phyloP scores from a whole-genome alignment of 2,888 invertebrate genomes.

The Pammene aurita region DNA sequence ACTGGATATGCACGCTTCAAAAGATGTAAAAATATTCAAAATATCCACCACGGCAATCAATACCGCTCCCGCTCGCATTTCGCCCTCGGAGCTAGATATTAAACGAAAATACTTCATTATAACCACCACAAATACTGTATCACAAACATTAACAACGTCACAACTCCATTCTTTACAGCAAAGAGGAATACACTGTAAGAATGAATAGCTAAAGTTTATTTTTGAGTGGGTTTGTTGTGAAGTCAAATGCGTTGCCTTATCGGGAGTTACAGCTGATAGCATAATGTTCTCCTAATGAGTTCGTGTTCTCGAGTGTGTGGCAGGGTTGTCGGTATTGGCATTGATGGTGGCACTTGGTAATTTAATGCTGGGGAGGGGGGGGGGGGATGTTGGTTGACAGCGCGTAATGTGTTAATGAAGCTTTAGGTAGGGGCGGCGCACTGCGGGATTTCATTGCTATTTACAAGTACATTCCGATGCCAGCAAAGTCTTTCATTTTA shows the following conservation, averaged over 20 bases:
- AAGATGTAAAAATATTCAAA: conserved; percentile 33
- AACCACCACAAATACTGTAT: conserved; percentile 46
- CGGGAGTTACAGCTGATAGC: conserved; percentile 49
- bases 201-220: not conserved
- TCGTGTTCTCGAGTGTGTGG: conserved; percentile 48
- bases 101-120: conserved; percentile 48
- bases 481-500: no score
- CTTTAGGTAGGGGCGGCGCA: not conserved
- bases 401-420: conserved; percentile 5
- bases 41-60: conserved; percentile 31
- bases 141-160: conserved; percentile 25
- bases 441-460: no score
- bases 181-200: not conserved
- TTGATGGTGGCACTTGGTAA: conserved; percentile 8
- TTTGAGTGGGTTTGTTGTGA: not conserved
- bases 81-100: conserved; percentile 44
- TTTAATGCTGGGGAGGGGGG: not conserved
- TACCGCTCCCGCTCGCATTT: conserved; percentile 36
- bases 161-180: conserved; percentile 2
- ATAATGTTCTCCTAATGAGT: conserved; percentile 54
- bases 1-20: conserved; percentile 13
- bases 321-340: conserved; percentile 38
- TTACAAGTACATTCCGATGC: no score
- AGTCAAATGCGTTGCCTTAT: conserved; percentile 44
- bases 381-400: not conserved